phyloP scores from a whole-genome alignment of 2,797 vertebrate genomes.

The Schizothorax lantsangensis region DNA sequence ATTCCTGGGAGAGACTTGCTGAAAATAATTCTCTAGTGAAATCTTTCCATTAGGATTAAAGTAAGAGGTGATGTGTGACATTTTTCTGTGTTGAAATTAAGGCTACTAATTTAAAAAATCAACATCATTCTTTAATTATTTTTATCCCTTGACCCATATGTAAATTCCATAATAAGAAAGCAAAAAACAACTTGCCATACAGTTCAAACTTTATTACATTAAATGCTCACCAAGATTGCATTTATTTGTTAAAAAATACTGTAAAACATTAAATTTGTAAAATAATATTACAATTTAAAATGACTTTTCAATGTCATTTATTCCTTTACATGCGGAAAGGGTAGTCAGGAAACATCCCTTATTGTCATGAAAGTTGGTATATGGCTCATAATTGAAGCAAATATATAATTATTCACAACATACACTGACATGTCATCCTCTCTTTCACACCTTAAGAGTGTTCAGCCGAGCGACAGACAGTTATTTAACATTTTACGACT shows the following conservation, averaged over 20 bases:
- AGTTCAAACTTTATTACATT: background rate
- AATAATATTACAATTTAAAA: background rate
- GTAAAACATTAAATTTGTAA: background rate
- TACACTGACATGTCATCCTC: background rate
- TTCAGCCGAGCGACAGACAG: background rate
- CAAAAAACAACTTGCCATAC: no score
- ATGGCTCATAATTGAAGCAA: background rate
- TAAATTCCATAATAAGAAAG: background rate
- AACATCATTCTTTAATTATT: background rate
- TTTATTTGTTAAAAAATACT: background rate
- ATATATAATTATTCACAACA: constrained; percentile 4
- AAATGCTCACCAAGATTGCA: background rate
- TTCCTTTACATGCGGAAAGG: background rate
- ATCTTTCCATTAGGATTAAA: background rate
- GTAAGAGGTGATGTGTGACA: background rate
- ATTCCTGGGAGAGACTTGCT: background rate
- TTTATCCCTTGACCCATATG: background rate
- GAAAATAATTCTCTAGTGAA: background rate
- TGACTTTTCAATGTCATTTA: background rate
- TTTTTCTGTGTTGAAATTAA: background rate
- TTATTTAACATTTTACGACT: constrained; percentile 10
- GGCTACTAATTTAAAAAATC: background rate
- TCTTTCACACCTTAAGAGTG: background rate
- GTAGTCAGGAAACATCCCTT: background rate
- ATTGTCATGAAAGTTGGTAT: background rate